These are phyloP conservation scores for Agrypnus murinus DNA, from an alignment of 2,888 invertebrate genomes.

Conservation along the genomic window DNA sequence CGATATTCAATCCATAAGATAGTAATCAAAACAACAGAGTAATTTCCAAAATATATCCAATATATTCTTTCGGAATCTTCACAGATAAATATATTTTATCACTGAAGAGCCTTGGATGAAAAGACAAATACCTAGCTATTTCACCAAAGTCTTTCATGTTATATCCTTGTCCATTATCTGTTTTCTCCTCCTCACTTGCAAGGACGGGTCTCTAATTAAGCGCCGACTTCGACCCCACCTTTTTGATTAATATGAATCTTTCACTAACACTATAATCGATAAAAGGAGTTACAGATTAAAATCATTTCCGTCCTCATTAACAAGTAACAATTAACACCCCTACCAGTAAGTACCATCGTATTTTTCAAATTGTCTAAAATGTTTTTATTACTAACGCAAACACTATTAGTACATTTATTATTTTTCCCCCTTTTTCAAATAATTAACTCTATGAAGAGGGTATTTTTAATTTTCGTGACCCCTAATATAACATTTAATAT, in stretches of 20 bases:
- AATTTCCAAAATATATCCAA: too few species aligned
- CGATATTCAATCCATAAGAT: too few species aligned
- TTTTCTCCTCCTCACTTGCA: slow-evolving; percentile 51
- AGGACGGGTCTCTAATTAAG: slow-evolving; percentile 57
- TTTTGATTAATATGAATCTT: slow-evolving; percentile 49
- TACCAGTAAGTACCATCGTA: slow-evolving; percentile 13
- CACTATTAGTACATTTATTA: too few species aligned
- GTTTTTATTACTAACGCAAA: slow-evolving; percentile 34
- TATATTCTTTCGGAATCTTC: not conserved
- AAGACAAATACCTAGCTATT: slow-evolving; percentile 18
- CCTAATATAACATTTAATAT: too few species aligned
- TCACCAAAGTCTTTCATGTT: slow-evolving; percentile 38
- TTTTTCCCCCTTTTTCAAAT: slow-evolving; percentile 27
- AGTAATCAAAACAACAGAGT: too few species aligned
- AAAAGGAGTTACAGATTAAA: slow-evolving; percentile 41
- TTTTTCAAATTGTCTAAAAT: slow-evolving; percentile 3
- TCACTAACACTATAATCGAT: slow-evolving; percentile 45
- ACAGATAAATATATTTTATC: too few species aligned
- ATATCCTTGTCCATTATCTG: slow-evolving; percentile 43
- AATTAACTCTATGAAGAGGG: too few species aligned
- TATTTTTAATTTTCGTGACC: too few species aligned
- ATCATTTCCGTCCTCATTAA: slow-evolving; percentile 40
- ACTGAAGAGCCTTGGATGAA: slow-evolving; percentile 18
- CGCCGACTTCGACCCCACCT: slow-evolving; percentile 51
- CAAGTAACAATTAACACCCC: slow-evolving; percentile 35